Evolutionary conservation across 2,888 invertebrate genomes (phyloP), one percentile per base, ranked within the genome.

Genomic region (Matsumyia berberina): DNA sequence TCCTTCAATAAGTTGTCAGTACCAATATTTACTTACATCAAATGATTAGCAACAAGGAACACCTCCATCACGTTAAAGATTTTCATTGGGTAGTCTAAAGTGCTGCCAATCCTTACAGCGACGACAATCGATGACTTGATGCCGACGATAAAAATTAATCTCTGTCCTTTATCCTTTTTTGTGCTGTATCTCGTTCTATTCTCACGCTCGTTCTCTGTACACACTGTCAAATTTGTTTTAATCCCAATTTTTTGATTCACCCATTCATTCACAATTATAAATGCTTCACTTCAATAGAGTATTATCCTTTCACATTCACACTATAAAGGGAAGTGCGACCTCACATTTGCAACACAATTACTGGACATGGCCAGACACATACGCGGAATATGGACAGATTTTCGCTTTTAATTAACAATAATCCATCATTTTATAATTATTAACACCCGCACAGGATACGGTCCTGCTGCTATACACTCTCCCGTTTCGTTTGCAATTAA

Each of bases 11-110:
- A 24, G 4, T 24, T 24, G 4, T 24, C 24, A 24, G 1, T 24
- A n/a, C 4, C 24, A 24, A 24, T 24, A 3, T 24, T 3, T 2
- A 46, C 88, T 89, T 86, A 89, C 88, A 88, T 88, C 86, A 89
- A 87, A 76, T 89, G 88, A 88, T 89, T 89, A 87, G 88, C 88
- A 76, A 89, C 87, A 83, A 89, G 86, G 86, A 88, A 88, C 86
- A 88, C 88, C 86, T 89, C 88, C 88, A 89, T 89, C 46, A 81
- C 74, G 73, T 88, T 88, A 64, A 88, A 88, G 87, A 89, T 87
- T 87, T 88, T 88, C 88, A 89, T 89, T 86, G 81, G 86, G 15
- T 70, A 64, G 17, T 66, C 51, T 49, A 12, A 57, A 57, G n/a
- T 44, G 31, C 24, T 44, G 67, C 31, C 67, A 58, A 76, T 46